Conservation (phyloP, 1,140 invertebrate species). For the Aporrectodea caliginosa region DNA sequence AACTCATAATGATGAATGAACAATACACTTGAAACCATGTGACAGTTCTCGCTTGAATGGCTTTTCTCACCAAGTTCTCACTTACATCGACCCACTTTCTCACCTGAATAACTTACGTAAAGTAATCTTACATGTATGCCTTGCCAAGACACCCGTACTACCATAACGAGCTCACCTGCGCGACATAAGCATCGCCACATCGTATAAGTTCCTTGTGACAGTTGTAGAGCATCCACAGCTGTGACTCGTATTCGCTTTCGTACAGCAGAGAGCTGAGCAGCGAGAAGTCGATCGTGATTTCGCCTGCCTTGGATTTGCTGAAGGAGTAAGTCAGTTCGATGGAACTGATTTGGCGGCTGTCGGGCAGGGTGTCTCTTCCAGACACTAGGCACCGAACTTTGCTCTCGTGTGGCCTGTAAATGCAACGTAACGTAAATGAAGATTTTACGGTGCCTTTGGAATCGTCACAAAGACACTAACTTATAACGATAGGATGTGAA, state of each 20-base stretch:
- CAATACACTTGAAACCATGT: too few species aligned
- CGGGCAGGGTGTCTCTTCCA: constrained; percentile 76
- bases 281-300: constrained; percentile 74
- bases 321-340: constrained; percentile 81
- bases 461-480: constrained; percentile 17
- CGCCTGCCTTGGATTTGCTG: constrained; percentile 66
- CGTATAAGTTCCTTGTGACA: constrained; percentile 80
- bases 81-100: too few species aligned
- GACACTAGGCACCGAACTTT: constrained; percentile 69
- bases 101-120: too few species aligned
- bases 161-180: constrained; percentile 68
- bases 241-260: constrained; percentile 89
- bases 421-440: too few species aligned
- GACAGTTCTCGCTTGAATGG: too few species aligned
- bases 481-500: too few species aligned
- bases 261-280: constrained; percentile 82
- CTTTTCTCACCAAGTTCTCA: too few species aligned
- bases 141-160: too few species aligned
- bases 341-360: constrained; percentile 82
- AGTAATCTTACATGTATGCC: too few species aligned
- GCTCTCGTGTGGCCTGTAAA: constrained; percentile 71
- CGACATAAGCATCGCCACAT: constrained; percentile 82
- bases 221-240: constrained; percentile 94
- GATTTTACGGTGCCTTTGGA: too few species aligned
- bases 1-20: too few species aligned